Base-by-base conservation (phyloP, 1,140 invertebrate genomes). In the Lasioglossum albipes region DNA sequence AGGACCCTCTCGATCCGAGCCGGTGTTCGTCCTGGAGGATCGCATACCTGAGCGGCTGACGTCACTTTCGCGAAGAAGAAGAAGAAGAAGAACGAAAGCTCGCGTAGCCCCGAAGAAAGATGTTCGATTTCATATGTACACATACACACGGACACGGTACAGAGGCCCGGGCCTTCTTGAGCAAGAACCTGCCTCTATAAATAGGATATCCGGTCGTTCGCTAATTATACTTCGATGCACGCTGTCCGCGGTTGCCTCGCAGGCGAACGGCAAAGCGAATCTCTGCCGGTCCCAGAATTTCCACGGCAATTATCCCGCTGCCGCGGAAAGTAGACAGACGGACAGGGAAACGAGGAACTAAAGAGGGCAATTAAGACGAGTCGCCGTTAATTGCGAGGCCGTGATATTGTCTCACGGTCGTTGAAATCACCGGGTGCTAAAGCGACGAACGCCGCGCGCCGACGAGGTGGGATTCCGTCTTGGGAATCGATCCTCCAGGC, bases 121-220 rank as follows among this genome's bases (percentile, higher is more conserved):
- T 61, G 75, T 86, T 86, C 69, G 69, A 83, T 83, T 83, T 81
- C 70, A 76, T 75, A 75, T 66, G 59, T 64, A 77, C 20, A 65
- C 57, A 65, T 64, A 77, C 20, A 65, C 61, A 65, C 22, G 52
- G 16, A 67, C 86, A 76, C 69, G 75, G 82, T 68, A 72, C 74
- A 67, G 64, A 84, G 45, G 77, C 76, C 86, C 79, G 75, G 84
- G 86, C 79, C 73, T 79, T 82, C 79, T 78, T 72, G 71, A 92
- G 92, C 90, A 91, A 91, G 68, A 91, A 91, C 91, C 91, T 91
- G 91, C 84, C 90, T 89, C 92, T 93, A 93, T 91, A 92, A 93
- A 93, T 93, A 93, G 89, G 86, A 89, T 89, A 86, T 90, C 85
- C 84, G 89, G 88, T 87, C 84, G 76, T 85, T 89, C 75, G 88